phyloP scores from a whole-genome alignment of 2,797 vertebrate genomes.

The Micrastur ruficollis region DNA sequence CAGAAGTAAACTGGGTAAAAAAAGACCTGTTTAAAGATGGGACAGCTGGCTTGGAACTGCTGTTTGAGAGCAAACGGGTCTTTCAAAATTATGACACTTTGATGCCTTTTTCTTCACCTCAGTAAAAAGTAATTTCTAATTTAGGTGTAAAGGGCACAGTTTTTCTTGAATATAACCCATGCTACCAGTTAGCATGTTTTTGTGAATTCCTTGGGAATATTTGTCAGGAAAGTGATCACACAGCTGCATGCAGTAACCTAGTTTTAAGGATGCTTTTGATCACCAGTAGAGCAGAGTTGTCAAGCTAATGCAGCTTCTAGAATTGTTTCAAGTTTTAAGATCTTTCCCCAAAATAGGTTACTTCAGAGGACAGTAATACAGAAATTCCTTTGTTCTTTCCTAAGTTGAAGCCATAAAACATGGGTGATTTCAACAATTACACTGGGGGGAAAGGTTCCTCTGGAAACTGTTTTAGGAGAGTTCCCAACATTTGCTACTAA shows the following conservation, averaged over 20 bases:
- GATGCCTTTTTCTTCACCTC: neutral
- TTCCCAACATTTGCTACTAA: neutral
- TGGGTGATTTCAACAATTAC: neutral
- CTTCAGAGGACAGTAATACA: neutral
- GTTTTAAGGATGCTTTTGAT: constrained; percentile 38
- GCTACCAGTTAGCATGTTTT: neutral
- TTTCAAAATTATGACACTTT: neutral
- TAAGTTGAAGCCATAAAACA: neutral
- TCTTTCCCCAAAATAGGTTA: neutral
- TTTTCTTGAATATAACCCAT: neutral
- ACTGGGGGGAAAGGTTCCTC: neutral
- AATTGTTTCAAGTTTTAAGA: neutral
- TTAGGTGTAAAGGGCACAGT: neutral
- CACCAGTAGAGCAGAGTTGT: neutral
- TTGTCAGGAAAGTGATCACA: neutral
- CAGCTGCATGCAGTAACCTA: neutral
- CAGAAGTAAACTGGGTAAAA: neutral
- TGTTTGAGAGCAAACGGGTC: neutral
- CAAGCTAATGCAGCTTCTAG: neutral
- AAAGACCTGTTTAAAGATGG: neutral
- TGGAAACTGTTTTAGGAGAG: neutral
- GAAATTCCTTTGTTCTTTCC: neutral
- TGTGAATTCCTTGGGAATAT: neutral
- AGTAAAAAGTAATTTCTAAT: neutral
- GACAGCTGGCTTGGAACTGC: neutral